A percentile compares a stretch with the other conserved stretches of the same genome.
Evolutionary conservation across 2,888 invertebrate genomes (phyloP).

Genomic region (Coelopa pilipes): DNA sequence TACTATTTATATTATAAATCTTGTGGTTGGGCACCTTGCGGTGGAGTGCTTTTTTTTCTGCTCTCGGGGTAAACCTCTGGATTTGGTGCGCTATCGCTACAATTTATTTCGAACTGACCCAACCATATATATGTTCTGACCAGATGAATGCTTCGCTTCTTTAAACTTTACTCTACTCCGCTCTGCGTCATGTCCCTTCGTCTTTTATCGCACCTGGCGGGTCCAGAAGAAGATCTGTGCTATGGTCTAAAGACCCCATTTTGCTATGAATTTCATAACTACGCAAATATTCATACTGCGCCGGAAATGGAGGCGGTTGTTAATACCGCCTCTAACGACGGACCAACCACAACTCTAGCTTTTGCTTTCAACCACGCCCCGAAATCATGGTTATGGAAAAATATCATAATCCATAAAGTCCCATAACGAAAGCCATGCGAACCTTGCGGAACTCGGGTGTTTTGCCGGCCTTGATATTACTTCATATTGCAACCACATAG

Average conservation of each 20-base stretch:
- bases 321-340: neutral
- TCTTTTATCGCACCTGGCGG: neutral
- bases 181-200: neutral
- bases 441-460: conserved; percentile 10
- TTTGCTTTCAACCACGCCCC: conserved; percentile 27
- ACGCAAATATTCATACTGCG: conserved; percentile 31
- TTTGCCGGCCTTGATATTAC: conserved; percentile 33
- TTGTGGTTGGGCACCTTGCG: conserved; percentile 1
- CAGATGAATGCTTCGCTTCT: neutral
- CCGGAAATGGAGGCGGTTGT: neutral
- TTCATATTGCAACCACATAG: conserved; percentile 36
- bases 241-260: conserved; percentile 19
- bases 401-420: conserved; percentile 36
- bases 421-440: neutral
- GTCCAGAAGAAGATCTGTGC: neutral
- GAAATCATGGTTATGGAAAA: conserved; percentile 29
- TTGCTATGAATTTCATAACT: conserved; percentile 27
- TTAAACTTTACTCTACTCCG: neutral
- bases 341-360: conserved; percentile 31
- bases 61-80: neutral
- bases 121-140: conserved; percentile 39
- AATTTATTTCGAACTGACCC: conserved; percentile 42
- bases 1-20: conserved; percentile 23
- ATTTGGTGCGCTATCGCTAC: conserved; percentile 33
- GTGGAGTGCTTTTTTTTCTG: neutral